A percentile compares a stretch with the other conserved stretches of the same genome.
Evolutionary conservation across 37 sponge, comb jelly and placozoan species (phyloP).

Genomic region (Bolinopsis microptera): DNA sequence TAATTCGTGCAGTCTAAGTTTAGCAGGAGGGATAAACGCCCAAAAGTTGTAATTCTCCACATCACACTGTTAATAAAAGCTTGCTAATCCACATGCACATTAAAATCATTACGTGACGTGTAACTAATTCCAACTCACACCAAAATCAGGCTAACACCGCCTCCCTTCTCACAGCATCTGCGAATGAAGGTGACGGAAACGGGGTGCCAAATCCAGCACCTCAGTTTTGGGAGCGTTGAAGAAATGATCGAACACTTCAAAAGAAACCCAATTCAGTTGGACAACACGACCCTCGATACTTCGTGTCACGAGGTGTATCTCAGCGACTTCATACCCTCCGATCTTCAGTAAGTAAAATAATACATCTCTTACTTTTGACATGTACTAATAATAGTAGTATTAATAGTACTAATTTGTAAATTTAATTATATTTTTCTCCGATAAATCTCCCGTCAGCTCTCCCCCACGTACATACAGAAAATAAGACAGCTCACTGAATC

Average conservation of each 20-base stretch:
- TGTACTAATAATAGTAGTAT: too few species aligned
- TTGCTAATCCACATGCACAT: too few species aligned
- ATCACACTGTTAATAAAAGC: too few species aligned
- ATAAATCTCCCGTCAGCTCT: too few species aligned
- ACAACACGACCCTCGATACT: slow-evolving; percentile 31
- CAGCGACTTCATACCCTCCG: slow-evolving; percentile 60
- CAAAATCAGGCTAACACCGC: too few species aligned
- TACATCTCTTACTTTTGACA: too few species aligned
- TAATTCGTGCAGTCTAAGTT: background rate
- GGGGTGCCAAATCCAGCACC: slow-evolving; percentile 31
- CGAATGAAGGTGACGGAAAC: slow-evolving; percentile 48
- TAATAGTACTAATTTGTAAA: too few species aligned
- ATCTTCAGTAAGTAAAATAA: slow-evolving; percentile 55
- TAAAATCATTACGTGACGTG: too few species aligned
- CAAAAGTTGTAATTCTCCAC: background rate
- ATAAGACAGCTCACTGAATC: too few species aligned
- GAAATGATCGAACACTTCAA: slow-evolving; percentile 50
- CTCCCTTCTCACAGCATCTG: slow-evolving; percentile 5
- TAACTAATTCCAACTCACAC: too few species aligned
- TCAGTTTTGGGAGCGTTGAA: background rate
- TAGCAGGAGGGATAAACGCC: background rate
- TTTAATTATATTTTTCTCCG: too few species aligned
- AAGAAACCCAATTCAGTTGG: slow-evolving; percentile 39
- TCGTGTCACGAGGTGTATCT: slow-evolving; percentile 54
- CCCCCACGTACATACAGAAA: too few species aligned